Base-by-base conservation (phyloP, 2,113 vertebrate genomes). In the Sander vitreus region DNA sequence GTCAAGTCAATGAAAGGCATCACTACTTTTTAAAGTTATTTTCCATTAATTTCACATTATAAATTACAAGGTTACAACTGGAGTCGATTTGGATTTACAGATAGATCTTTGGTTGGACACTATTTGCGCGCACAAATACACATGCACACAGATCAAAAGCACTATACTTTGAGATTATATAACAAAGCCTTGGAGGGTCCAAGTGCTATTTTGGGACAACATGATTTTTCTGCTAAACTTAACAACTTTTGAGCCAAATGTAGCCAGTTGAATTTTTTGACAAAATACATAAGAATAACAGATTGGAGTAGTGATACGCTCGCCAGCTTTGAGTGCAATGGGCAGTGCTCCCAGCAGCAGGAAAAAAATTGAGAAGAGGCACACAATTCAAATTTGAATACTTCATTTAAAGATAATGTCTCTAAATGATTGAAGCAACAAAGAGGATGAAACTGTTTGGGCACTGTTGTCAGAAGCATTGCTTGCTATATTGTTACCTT, bases 141-240 rank as follows among this genome's bases (percentile, higher is more conserved):
- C 19, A 43, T 27, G 68, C 60, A 76, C 4, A 11, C 50, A 80
- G 45, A 84, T 74, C 62, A 70, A 74, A 73, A 54, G 54, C 36
- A 78, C 55, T 73, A 33, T 63, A 60, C 0, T 73, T 67, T 54
- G 21, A 54, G 53, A 62, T 78, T 70, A 81, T 75, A 63, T 81
- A 85, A 87, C 54, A 84, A 78, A 60, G 59, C 13, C 76, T 73
- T 27, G 11, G n/a, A 81, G 68, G 65, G 83, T 69, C 78, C 48
- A 76, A 69, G 43, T 78, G 79, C 81, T 83, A 76, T 81, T 88
- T 79, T 65, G 71, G 80, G 63, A 82, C 68, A 83, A 75, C 43
- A 60, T 75, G 23, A 45, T 63, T 80, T 78, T 87, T 87, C 74
- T 84, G 64, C 68, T 76, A 75, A 90, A 85, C 81, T 79, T 78